A percentile compares a stretch with the other conserved stretches of the same genome.
phyloP scores from a whole-genome alignment of 1,140 invertebrate genomes.

The Drosophila serrata region DNA sequence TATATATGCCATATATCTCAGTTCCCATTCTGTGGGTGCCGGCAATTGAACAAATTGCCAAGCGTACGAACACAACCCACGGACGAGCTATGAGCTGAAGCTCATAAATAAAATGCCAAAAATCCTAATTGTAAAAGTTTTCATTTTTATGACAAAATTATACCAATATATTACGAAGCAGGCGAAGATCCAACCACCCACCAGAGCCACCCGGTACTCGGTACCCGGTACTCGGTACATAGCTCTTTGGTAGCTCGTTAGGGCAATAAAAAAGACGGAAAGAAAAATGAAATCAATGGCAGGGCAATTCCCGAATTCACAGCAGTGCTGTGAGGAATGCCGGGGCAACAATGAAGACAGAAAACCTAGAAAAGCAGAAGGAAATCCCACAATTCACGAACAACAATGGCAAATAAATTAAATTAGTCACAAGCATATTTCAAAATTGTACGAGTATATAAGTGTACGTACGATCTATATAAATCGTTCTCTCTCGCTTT shows the following conservation, averaged over 20 bases:
- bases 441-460: slow-evolving; percentile 58
- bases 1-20: slow-evolving; percentile 8
- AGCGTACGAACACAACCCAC: slow-evolving; percentile 25
- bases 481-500: slow-evolving; percentile 10
- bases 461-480: slow-evolving; percentile 43
- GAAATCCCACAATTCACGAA: slow-evolving; percentile 77
- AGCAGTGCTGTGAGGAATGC: slow-evolving; percentile 60
- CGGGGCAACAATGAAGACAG: slow-evolving; percentile 66
- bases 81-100: slow-evolving; percentile 13
- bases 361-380: slow-evolving; percentile 62
- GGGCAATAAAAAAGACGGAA: slow-evolving; percentile 44
- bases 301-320: slow-evolving; percentile 54
- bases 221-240: slow-evolving; percentile 17
- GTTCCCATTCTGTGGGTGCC: slow-evolving; percentile 23
- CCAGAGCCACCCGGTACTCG: slow-evolving; percentile 8
- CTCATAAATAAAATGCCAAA: slow-evolving; percentile 70
- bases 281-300: slow-evolving; percentile 66
- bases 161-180: slow-evolving; percentile 71
- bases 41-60: slow-evolving; percentile 54
- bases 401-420: slow-evolving; percentile 82
- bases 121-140: slow-evolving; percentile 80
- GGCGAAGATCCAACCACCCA: slow-evolving; percentile 27
- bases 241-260: slow-evolving; percentile 61
- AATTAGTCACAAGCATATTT: slow-evolving; percentile 82
- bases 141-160: slow-evolving; percentile 80